Evolutionary conservation across 2,797 vertebrate genomes (phyloP), one percentile per base, ranked within the genome.

Genomic region (Poeciliopsis turneri): DNA sequence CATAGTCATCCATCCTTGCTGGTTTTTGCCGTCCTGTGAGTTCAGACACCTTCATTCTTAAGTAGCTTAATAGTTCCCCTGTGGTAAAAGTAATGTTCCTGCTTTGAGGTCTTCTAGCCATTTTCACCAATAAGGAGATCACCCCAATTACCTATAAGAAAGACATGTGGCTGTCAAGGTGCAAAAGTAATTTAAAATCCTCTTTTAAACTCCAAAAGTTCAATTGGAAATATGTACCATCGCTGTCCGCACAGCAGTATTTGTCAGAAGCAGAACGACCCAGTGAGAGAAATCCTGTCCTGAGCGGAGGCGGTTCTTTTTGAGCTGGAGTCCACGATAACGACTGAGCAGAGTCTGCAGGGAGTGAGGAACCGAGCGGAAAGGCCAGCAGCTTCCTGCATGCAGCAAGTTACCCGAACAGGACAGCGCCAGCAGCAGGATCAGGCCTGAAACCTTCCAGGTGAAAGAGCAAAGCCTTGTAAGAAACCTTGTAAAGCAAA

Each of bases 401-500:
- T 92, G 81, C 2, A 93, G 85, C 23, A 95, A 66, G 30, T 78
- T 92, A 6, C 47, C 75, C 72, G 94, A 33, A 33, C 90, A 90
- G 57, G 84, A 90, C 64, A 90, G 77, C 11, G 86, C 89, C n/a
- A 91, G 76, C 75, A 94, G n/a, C 41, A 95, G 73, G 78, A 96
- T 84, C 45, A 88, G 30, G 45, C 90, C 93, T 53, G 79, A 82
- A 79, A 96, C 64, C 97, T 97, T 86, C 30, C 77, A 66, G 18
- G 79, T 75, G 30, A 75, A 3, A 79, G 45, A 1, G 11, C 53
- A 59, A 59, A 53, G 25, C 51, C 51, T 53, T 53, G 20, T 25
- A 53, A 51, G 49, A 51, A 57, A 49, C 41, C 41, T 43, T 43
- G 41, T 18, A 36, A 66, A 36, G 9, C 33, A 20, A 66, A 36